These are phyloP conservation scores for Chelonoidis abingdonii DNA, from an alignment of 2,113 vertebrate species.

Conservation along the genomic window DNA sequence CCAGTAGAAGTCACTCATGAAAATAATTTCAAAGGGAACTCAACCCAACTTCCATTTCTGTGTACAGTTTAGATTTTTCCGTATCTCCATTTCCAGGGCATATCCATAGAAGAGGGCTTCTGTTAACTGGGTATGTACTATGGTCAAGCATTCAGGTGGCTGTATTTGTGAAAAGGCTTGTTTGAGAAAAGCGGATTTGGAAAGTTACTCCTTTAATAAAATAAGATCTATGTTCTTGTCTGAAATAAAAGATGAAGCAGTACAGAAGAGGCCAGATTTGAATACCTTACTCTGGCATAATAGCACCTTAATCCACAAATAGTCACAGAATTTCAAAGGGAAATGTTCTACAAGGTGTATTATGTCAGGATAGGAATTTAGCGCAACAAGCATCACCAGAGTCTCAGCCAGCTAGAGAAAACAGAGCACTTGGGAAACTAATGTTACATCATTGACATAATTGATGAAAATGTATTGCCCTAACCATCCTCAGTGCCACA, in stretches of 20 bases:
- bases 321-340: neutral
- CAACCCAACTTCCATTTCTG: neutral
- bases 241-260: neutral
- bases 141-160: neutral
- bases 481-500: neutral
- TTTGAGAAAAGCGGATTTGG: neutral
- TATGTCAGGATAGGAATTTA: neutral
- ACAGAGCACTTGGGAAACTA: neutral
- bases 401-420: neutral
- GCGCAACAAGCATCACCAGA: neutral
- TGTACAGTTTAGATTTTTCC: neutral
- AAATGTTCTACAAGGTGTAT: neutral
- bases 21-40: neutral
- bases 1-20: conserved; percentile 49
- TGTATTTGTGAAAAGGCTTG: neutral
- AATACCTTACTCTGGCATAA: neutral
- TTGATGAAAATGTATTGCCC: neutral
- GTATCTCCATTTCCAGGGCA: neutral
- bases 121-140: neutral
- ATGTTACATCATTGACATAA: neutral
- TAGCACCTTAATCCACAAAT: neutral
- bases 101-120: neutral
- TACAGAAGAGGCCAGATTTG: neutral
- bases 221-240: neutral
- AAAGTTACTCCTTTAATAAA: conserved; percentile 20